These are phyloP conservation scores for Artibeus jamaicensis DNA, from an alignment of 2,797 vertebrate genomes.

Conservation along the genomic window DNA sequence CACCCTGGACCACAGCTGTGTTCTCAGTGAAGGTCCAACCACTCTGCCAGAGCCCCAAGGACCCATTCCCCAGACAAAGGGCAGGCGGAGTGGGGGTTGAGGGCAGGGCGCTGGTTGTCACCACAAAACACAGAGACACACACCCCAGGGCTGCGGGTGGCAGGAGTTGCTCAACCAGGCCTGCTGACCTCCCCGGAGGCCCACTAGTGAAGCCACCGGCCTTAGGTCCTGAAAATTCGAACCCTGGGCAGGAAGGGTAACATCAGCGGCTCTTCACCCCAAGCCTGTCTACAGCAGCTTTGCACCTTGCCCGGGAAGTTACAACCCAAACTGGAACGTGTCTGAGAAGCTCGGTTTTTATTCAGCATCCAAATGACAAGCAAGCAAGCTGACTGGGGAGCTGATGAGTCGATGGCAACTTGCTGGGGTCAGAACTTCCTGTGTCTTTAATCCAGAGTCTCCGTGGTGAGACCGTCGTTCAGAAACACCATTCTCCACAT, in stretches of 20 bases:
- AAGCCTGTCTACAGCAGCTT: neutral
- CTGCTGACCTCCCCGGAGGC: neutral
- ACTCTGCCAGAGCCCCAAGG: neutral
- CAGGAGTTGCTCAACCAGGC: neutral
- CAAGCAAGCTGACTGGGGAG: neutral
- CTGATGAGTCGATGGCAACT: neutral
- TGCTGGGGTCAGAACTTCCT: neutral
- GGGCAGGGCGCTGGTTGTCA: neutral
- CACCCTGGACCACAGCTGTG: no score
- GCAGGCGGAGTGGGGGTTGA: neutral
- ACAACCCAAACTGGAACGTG: no score
- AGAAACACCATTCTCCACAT: neutral
- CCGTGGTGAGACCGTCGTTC: accelerated
- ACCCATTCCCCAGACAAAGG: neutral
- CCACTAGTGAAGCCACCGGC: neutral
- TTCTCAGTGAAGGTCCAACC: neutral
- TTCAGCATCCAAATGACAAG: neutral
- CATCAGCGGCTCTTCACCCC: neutral
- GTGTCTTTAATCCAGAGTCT: neutral
- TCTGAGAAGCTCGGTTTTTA: neutral
- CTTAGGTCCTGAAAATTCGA: neutral
- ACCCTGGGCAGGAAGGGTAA: no score
- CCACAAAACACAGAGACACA: neutral
- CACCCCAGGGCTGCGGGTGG: accelerated
- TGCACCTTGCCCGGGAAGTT: neutral